These are phyloP conservation scores for Smutsia temminckii DNA, from an alignment of 2,797 vertebrate species.

Conservation along the genomic window DNA sequence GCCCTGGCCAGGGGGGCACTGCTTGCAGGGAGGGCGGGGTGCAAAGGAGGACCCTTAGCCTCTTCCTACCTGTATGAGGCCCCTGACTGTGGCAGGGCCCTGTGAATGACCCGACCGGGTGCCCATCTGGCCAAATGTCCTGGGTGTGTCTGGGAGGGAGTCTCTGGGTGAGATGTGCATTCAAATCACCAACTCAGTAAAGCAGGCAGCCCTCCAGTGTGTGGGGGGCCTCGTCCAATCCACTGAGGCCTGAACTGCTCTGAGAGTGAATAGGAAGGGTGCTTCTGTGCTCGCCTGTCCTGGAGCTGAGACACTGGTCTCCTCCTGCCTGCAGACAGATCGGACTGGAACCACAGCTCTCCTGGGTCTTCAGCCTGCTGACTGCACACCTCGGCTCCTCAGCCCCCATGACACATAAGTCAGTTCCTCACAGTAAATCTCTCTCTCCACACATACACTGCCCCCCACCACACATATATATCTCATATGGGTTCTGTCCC, in stretches of 20 bases:
- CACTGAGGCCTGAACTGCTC: not conserved
- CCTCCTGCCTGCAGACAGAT: accelerated
- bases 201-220: not conserved
- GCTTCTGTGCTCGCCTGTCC: not conserved
- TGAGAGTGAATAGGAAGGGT: not conserved
- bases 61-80: no score
- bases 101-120: not conserved
- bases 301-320: not conserved
- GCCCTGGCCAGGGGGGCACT: not conserved
- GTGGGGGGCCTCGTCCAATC: not conserved
- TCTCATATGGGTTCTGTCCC: not conserved
- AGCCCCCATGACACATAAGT: not conserved
- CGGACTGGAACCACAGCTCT: not conserved
- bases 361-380: not conserved
- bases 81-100: not conserved
- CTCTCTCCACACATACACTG: not conserved
- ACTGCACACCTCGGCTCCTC: not conserved
- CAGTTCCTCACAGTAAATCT: not conserved
- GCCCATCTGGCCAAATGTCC: not conserved
- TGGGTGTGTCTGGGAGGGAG: not conserved
- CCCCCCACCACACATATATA: not conserved
- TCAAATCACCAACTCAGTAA: not conserved
- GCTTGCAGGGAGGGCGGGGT: no score
- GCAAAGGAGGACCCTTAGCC: no score
- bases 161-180: not conserved